These are phyloP conservation scores for Serripes groenlandicus DNA, from an alignment of 2,888 invertebrate species.

Conservation along the genomic window DNA sequence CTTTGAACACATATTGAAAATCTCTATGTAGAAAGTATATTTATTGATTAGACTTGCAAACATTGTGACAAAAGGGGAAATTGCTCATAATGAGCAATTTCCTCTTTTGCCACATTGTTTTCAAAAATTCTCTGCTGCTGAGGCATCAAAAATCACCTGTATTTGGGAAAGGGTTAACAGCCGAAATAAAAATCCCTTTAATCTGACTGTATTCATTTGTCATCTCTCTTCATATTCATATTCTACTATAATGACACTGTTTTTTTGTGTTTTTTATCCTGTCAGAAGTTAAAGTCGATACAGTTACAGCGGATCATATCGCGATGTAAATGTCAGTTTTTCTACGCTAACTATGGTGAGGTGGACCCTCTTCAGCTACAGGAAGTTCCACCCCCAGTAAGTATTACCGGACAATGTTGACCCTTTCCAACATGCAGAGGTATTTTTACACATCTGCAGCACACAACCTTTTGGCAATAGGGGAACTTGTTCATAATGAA, in stretches of 20 bases:
- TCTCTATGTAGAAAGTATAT: too few relatives aligned
- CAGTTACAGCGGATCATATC: conserved; percentile 98
- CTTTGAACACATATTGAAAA: too few relatives aligned
- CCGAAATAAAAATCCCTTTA: too few relatives aligned
- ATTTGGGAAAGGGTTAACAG: neutral
- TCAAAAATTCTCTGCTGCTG: neutral
- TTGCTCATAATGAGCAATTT: neutral
- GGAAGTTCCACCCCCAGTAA: conserved; percentile 91
- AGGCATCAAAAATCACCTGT: neutral
- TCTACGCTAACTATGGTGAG: conserved; percentile 97
- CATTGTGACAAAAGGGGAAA: neutral
- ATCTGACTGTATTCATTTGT: too few relatives aligned
- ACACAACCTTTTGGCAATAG: too few relatives aligned
- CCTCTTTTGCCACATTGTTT: neutral
- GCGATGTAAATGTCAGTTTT: conserved; percentile 98
- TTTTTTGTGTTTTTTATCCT: neutral
- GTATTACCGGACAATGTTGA: conserved; percentile 79
- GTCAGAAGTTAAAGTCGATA: conserved; percentile 75
- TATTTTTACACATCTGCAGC: too few relatives aligned
- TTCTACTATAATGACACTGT: neutral
- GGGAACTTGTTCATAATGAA: too few relatives aligned
- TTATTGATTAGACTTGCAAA: too few relatives aligned
- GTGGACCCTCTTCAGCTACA: conserved; percentile 89
- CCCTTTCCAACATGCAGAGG: too few relatives aligned
- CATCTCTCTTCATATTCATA: too few relatives aligned